A percentile compares a stretch with the other conserved stretches of the same genome.
Conservation (phyloP, 2,797 vertebrate genomes). For the Myotis daubentonii region DNA sequence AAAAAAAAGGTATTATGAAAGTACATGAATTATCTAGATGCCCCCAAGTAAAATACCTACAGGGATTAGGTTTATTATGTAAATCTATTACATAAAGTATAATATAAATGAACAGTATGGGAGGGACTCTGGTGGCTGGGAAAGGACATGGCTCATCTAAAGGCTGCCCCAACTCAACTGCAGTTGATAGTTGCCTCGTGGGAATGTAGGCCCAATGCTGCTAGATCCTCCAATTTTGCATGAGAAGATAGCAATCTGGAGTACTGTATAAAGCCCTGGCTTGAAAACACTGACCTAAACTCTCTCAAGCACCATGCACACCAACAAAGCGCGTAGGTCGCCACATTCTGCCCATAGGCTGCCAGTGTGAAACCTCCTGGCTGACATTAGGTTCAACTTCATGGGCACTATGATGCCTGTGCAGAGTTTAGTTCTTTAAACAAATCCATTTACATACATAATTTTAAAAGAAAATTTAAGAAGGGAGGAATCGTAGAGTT, state of each 20-base stretch:
- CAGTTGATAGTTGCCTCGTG: neutral
- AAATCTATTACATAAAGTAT: neutral
- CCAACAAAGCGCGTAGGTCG: neutral
- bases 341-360: neutral
- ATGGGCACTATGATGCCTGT: neutral
- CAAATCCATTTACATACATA: neutral
- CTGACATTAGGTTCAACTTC: neutral
- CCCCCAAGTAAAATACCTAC: neutral
- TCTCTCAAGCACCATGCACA: neutral
- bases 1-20: neutral
- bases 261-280: neutral
- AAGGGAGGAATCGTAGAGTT: neutral
- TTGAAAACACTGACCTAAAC: conserved; percentile 28
- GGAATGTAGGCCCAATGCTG: neutral
- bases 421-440: neutral
- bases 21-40: neutral
- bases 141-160: neutral
- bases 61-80: neutral
- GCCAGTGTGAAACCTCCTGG: neutral
- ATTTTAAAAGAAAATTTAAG: conserved; percentile 37
- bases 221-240: neutral
- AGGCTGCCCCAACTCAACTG: neutral
- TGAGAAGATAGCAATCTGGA: neutral
- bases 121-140: neutral
- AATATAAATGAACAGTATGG: neutral